Percentiles rank a stretch among this genome's conserved stretches.
These are phyloP conservation scores for Ptychadena robeensis DNA, from an alignment of 2,797 vertebrate genomes.

Conservation along the genomic window DNA sequence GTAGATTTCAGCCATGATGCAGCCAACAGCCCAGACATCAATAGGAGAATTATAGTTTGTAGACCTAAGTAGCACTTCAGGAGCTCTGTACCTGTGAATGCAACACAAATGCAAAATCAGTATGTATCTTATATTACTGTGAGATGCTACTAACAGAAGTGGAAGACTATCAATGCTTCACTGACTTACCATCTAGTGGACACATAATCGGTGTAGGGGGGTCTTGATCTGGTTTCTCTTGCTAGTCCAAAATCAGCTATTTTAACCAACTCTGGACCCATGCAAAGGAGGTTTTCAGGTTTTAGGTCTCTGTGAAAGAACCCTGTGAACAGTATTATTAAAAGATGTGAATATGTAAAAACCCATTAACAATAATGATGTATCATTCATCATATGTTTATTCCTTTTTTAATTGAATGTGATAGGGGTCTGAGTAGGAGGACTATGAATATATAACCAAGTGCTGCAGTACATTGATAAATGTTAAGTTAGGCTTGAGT, in stretches of 20 bases:
- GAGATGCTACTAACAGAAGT: not conserved
- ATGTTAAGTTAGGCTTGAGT: not conserved
- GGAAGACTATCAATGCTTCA: not conserved
- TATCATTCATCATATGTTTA: not conserved
- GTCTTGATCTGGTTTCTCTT: slow-evolving; percentile 80
- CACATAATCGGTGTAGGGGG: slow-evolving; percentile 82
- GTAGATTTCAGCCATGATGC: slow-evolving; percentile 84
- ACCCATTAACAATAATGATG: not conserved
- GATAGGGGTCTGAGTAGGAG: too few species aligned
- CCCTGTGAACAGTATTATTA: slow-evolving; percentile 69
- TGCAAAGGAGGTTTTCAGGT: slow-evolving; percentile 83
- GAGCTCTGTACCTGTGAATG: slow-evolving; percentile 78
- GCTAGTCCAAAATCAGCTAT: slow-evolving; percentile 83
- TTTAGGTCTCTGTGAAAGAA: slow-evolving; percentile 84
- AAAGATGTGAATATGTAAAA: not conserved
- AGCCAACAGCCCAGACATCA: slow-evolving; percentile 83
- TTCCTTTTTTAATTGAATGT: too few species aligned
- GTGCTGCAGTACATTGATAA: too few species aligned
- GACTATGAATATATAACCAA: too few species aligned
- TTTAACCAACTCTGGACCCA: slow-evolving; percentile 84
- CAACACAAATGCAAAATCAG: not conserved
- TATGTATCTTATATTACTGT: not conserved
- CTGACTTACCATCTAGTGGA: slow-evolving; percentile 80
- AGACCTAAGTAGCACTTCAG: slow-evolving; percentile 82
- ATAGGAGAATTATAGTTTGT: slow-evolving; percentile 82